Evolutionary conservation across 2,888 invertebrate genomes (phyloP).

Genomic region (Drosophila fulvimacula): DNA sequence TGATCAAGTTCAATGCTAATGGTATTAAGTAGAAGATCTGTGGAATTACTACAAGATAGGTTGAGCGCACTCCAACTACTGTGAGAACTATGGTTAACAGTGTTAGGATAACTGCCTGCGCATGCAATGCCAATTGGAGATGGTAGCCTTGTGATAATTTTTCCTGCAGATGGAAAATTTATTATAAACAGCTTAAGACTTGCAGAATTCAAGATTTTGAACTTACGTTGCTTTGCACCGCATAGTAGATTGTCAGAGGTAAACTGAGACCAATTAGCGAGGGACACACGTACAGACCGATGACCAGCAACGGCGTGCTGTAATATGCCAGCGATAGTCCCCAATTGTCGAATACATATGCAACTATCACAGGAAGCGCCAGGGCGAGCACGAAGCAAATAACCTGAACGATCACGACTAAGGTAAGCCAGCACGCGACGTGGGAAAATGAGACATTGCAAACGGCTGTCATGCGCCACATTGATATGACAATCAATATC

Average conservation of each 20-base stretch:
- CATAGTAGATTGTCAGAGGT: slow-evolving; percentile 74
- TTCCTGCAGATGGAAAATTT: slow-evolving; percentile 50
- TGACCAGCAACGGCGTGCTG: slow-evolving; percentile 85
- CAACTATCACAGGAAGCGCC: slow-evolving; percentile 79
- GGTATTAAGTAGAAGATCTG: slow-evolving; percentile 75
- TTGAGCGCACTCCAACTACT: slow-evolving; percentile 66
- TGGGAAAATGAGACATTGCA: slow-evolving; percentile 40
- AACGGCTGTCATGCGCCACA: slow-evolving; percentile 69
- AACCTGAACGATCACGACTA: slow-evolving; percentile 38
- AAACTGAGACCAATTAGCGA: slow-evolving; percentile 77
- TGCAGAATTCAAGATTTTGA: neutral
- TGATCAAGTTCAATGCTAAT: slow-evolving; percentile 78
- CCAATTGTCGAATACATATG: slow-evolving; percentile 81
- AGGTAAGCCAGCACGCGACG: slow-evolving; percentile 54
- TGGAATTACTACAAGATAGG: slow-evolving; percentile 76
- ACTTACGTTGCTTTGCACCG: slow-evolving; percentile 73
- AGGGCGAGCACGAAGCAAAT: slow-evolving; percentile 76
- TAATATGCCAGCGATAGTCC: slow-evolving; percentile 87
- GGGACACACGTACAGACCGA: slow-evolving; percentile 82
- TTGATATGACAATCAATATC: slow-evolving; percentile 63
- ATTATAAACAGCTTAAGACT: neutral
- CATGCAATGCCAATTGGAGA: slow-evolving; percentile 79
- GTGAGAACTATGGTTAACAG: slow-evolving; percentile 65
- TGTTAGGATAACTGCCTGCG: slow-evolving; percentile 76
- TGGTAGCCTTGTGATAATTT: slow-evolving; percentile 67